phyloP scores from a whole-genome alignment of 2,888 invertebrate genomes.

The Spialia ferax region DNA sequence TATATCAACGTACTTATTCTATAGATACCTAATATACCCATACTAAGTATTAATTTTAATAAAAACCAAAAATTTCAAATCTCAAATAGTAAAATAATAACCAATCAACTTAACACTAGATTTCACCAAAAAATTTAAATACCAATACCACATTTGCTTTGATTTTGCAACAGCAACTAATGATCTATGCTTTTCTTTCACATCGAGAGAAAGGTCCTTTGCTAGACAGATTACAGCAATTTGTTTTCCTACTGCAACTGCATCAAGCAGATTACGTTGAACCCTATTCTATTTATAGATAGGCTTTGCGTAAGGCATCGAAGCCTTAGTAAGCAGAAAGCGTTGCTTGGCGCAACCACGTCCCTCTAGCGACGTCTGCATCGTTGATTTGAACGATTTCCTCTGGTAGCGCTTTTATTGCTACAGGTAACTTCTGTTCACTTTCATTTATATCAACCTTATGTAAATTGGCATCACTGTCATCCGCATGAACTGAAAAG shows the following conservation, averaged over 20 bases:
- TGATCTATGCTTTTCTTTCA: neutral
- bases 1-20: no score
- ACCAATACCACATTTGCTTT: no score
- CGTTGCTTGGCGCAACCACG: constrained; percentile 45
- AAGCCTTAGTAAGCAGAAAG: constrained; percentile 51
- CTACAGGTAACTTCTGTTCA: constrained; percentile 6
- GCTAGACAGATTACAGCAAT: constrained; percentile 36
- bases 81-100: no score
- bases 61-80: no score
- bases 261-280: constrained; percentile 35
- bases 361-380: constrained; percentile 39
- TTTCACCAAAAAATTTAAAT: no score
- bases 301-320: constrained; percentile 51
- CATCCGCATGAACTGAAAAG: no score
- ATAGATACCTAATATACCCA: no score
- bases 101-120: no score
- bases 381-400: constrained; percentile 42
- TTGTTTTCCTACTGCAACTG: constrained; percentile 39
- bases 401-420: constrained; percentile 36
- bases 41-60: no score
- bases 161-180: neutral
- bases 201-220: constrained; percentile 28
- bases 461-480: neutral
- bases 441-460: constrained; percentile 29
- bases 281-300: constrained; percentile 51